Base-by-base conservation (phyloP, 2,888 invertebrate genomes). In the Bibio marci region DNA sequence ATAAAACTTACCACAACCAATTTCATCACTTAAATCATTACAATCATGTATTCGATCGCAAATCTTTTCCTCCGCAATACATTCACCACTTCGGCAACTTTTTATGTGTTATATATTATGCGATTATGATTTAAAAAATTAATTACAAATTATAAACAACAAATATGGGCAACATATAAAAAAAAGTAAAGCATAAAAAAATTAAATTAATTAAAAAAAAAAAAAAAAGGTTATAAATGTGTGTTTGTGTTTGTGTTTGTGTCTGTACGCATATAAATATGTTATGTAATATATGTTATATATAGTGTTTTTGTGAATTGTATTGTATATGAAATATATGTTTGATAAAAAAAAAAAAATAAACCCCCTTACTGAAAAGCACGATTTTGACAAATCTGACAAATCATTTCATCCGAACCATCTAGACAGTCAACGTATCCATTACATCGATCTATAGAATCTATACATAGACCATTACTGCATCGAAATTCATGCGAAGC, bases 401-500 rank as follows among this genome's bases (percentile, higher is more conserved):
- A 69, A 50, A 61, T 57, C 46, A 53, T 51, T 50, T 69, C 69
- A 52, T 69, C 64, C 48, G 67, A 58, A 58, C 66, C 53, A 60
- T 73, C 60, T 49, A 64, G 52, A 54, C 69, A 69, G 57, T 63
- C 64, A 45, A 47, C 54, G 50, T 64, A 52, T 47, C 67, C 67
- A 56, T 69, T 55, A 42, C 62, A 62, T 57, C 70, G 70, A 54
- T 59, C 62, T 48, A 52, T 56, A 50, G 61, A 65, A 44, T 66
- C 62, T 54, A 81, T 64, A 57, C 80, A 81, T 52, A 55, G 63
- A 48, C 69, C 71, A 57, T 69, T 69, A 57, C 70, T 63, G 56
- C 73, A 73, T 50, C 62, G 62, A 58, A 70, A 71, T 53, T 70
- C 65, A 49, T 59, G 56, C 41, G 56, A 49, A 42, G 53, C 51